These are phyloP conservation scores for Alexandromys fortis DNA, from an alignment of 2,113 vertebrate species.

Conservation along the genomic window DNA sequence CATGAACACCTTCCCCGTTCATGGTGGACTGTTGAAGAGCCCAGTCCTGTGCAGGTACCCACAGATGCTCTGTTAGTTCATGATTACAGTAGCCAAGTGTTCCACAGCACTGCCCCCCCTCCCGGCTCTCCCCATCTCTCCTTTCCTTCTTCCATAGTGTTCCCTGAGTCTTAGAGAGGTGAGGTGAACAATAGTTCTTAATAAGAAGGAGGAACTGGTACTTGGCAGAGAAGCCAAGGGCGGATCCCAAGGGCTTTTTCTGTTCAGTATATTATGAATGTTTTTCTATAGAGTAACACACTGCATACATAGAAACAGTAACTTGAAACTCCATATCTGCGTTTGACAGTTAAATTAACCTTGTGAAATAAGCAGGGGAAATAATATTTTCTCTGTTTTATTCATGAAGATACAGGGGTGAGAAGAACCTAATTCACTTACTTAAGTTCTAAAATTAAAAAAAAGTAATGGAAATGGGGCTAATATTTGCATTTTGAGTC, in stretches of 20 bases:
- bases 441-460: slow-evolving; percentile 45
- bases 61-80: background rate
- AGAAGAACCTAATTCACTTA: slow-evolving; percentile 34
- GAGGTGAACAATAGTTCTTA: background rate
- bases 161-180: background rate
- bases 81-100: background rate
- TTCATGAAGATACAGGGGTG: slow-evolving; percentile 28
- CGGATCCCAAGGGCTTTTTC: background rate
- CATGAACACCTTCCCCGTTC: no score
- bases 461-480: slow-evolving; percentile 36
- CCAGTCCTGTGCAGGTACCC: background rate
- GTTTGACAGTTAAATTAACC: slow-evolving; percentile 52
- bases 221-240: background rate
- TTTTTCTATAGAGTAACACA: slow-evolving; percentile 8
- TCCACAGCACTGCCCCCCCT: no score
- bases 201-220: background rate
- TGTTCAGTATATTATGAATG: background rate
- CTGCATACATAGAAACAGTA: background rate
- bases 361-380: slow-evolving; percentile 12
- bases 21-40: background rate
- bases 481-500: slow-evolving; percentile 70
- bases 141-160: background rate
- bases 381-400: slow-evolving; percentile 54
- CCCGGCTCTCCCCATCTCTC: background rate
- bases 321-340: slow-evolving; percentile 12